These are phyloP conservation scores for Antitype chi DNA, from an alignment of 2,888 invertebrate genomes.

Conservation along the genomic window DNA sequence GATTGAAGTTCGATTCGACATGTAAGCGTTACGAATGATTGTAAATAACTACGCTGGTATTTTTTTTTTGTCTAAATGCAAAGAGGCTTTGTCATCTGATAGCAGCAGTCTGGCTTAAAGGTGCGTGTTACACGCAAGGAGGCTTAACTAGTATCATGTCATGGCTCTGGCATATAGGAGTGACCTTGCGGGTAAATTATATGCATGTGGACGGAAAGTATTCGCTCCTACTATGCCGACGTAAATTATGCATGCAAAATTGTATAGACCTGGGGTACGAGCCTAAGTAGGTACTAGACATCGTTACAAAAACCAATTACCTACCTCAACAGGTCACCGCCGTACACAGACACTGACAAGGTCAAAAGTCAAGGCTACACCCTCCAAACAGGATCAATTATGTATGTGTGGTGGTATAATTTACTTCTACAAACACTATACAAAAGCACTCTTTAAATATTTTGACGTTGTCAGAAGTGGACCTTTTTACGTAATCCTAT, in stretches of 20 bases:
- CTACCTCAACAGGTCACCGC: background rate
- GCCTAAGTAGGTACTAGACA: background rate
- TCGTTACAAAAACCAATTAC: background rate
- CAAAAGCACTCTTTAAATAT: background rate
- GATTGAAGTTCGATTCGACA: background rate
- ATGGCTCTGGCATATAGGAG: background rate
- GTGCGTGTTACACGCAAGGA: conserved; percentile 17
- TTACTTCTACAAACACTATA: background rate
- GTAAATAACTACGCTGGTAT: background rate
- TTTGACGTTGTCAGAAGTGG: background rate
- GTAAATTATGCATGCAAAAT: background rate
- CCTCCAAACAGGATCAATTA: conserved; percentile 10
- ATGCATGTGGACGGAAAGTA: background rate
- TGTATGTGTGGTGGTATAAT: background rate
- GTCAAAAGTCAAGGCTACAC: background rate
- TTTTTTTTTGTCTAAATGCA: background rate
- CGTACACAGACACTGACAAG: background rate
- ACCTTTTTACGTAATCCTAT: conserved; percentile 6
- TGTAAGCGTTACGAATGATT: background rate
- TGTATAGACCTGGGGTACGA: background rate
- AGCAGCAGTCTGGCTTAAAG: background rate
- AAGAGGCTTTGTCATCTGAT: background rate
- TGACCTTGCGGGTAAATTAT: background rate
- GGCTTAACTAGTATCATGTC: background rate
- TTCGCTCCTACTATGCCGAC: background rate